Percentiles rank a stretch among this genome's conserved stretches.
These are phyloP conservation scores for Chaenogobius annularis DNA, from an alignment of 2,113 vertebrate species.

Conservation along the genomic window DNA sequence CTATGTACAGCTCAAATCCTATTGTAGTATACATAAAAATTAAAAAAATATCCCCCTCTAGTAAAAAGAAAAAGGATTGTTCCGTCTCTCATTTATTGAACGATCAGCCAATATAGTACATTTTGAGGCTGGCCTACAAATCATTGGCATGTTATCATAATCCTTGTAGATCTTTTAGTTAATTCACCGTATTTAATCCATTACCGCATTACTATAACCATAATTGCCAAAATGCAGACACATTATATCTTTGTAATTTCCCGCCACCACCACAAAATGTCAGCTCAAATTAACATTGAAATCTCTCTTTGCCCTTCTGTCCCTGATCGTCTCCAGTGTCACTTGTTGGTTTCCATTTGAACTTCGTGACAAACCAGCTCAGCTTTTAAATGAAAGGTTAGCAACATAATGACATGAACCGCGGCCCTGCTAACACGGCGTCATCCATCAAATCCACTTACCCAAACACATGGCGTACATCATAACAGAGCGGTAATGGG, in stretches of 20 bases:
- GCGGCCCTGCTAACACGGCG: background rate
- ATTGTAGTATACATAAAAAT: too few relatives aligned
- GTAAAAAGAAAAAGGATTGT: too few relatives aligned
- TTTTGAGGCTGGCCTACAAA: too few relatives aligned
- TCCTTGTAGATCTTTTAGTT: too few relatives aligned
- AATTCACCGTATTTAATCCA: too few relatives aligned
- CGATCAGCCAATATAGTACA: too few relatives aligned
- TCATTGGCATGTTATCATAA: too few relatives aligned
- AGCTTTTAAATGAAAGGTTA: slow-evolving; percentile 24
- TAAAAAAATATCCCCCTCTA: too few relatives aligned
- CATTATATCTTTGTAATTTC: slow-evolving; percentile 1
- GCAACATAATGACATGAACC: slow-evolving; percentile 40
- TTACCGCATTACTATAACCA: background rate
- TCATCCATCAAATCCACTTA: slow-evolving; percentile 63
- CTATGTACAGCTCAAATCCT: too few relatives aligned
- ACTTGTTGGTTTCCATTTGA: background rate
- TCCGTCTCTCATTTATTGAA: too few relatives aligned
- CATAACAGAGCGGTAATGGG: slow-evolving; percentile 42
- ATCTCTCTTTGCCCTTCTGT: slow-evolving; percentile 9
- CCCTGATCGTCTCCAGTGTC: slow-evolving; percentile 14
- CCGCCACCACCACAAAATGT: background rate
- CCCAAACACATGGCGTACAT: slow-evolving; percentile 43
- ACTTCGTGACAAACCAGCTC: slow-evolving; percentile 5
- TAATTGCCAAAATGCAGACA: background rate
- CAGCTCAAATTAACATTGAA: slow-evolving; percentile 20